Evolutionary conservation across 2,888 invertebrate species (phyloP).

Genomic region (Pomacea canaliculata): DNA sequence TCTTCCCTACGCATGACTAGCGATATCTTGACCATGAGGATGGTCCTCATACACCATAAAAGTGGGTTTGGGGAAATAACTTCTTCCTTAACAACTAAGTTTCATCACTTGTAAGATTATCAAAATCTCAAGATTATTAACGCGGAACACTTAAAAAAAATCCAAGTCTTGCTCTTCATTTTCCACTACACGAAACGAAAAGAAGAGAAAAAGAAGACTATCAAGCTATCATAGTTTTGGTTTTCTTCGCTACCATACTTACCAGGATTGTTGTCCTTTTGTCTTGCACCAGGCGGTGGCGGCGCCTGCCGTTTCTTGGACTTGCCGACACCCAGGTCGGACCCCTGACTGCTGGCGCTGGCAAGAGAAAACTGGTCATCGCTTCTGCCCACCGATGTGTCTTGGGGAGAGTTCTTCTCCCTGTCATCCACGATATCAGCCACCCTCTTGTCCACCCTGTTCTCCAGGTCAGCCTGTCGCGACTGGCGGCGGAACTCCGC

Average conservation of each 20-base stretch:
- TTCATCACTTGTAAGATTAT: no score
- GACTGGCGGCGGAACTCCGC: slow-evolving; percentile 56
- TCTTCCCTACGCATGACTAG: no score
- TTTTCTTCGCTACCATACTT: background rate
- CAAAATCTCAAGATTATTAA: no score
- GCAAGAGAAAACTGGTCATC: slow-evolving; percentile 27
- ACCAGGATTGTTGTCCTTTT: slow-evolving; percentile 20
- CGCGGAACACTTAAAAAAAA: no score
- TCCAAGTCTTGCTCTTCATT: no score
- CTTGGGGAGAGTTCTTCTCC: slow-evolving; percentile 39
- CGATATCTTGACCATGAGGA: no score
- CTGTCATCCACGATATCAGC: slow-evolving; percentile 48
- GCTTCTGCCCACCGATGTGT: slow-evolving; percentile 38
- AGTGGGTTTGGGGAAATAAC: no score
- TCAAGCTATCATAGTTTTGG: no score
- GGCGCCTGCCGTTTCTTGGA: slow-evolving; percentile 57
- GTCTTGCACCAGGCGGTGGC: slow-evolving; percentile 42
- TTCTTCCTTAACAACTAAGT: no score
- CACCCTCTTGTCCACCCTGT: slow-evolving; percentile 48
- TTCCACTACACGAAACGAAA: no score
- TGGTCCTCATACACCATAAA: no score
- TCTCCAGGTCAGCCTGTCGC: slow-evolving; percentile 49
- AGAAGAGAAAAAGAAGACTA: no score
- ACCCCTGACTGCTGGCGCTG: slow-evolving; percentile 41
- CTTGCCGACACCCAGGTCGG: slow-evolving; percentile 41